Evolutionary conservation across 2,888 invertebrate species (phyloP), one percentile per base, ranked within the genome.

Genomic region (Biston stratarius): DNA sequence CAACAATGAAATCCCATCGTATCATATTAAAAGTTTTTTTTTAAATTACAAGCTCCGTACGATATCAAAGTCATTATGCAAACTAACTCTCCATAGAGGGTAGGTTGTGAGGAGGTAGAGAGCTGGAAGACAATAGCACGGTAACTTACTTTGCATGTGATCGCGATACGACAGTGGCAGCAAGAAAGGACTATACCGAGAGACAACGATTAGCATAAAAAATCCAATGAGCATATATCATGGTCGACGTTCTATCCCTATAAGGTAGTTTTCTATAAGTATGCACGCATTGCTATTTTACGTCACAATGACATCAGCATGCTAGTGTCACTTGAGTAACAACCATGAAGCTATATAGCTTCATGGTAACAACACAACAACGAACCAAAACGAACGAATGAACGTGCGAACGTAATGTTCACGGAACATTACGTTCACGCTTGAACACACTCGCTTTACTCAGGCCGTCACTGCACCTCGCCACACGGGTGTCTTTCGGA

Each of bases 21-120:
- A 24, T 24, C 24, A 0, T 33, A 10, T 11, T 33, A n/a, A 24
- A 34, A 7, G 12, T 34, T 51, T 9, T 12, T 51, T 51, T 51
- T 24, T 15, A 33, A 33, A 14, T 0, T 45, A n/a, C 24, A 40
- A 58, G 47, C 44, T 14, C 10, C 36, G 33, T 6, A 6, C 11
- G 52, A 52, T 58, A 52, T 52, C 36, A 58, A 44, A 57, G 33
- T 58, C 59, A 64, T 59, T 53, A 58, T 64, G 52, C 44, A 59
- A 58, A 59, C 24, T 51, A 36, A 5, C 38, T 24, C 55, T 55
- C 48, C 5, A 36, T 60, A 8, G 51, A 34, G 10, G 51, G 15
- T 12, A 59, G n/a, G 42, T 42, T 36, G 34, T 10, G 14, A 49
- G 15, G 15, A 44, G 12, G 12, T 44, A 8, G 14, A 11, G 9